Evolutionary conservation across 2,113 vertebrate genomes (phyloP), one percentile per base, ranked within the genome.

Genomic region (Pseudopipra pipra): DNA sequence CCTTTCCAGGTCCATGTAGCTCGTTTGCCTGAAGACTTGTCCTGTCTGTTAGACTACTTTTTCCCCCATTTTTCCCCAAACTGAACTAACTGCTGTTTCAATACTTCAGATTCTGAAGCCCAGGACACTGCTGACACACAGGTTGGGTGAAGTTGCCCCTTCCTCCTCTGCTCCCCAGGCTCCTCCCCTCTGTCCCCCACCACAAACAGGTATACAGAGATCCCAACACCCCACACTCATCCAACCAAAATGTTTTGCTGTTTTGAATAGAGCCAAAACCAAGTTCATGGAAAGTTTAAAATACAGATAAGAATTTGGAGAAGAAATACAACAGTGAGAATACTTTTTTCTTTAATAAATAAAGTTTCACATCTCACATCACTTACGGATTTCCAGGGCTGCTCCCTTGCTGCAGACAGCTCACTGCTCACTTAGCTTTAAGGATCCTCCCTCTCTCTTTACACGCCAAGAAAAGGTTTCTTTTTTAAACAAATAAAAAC

Each of bases 401-500:
- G 76, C 62, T 91, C 61, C 89, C 76, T 92, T 91, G 86, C 95
- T 96, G 95, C 77, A 93, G 66, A 81, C 87, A 97, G 96, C 91
- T 96, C 82, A 68, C 83, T 93, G 92, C 89, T 97, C 91, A 81
- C 94, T 97, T 89, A 15, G 58, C 76, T 85, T 77, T 68, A 71
- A 84, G 84, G 58, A 91, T 70, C 93, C 84, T 93, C 95, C 94
- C 87, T 96, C 96, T 61, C 41, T 13, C 62, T 85, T 93, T 94
- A 90, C 92, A 80, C 59, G 83, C 54, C 87, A 95, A 89, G 51
- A 75, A 96, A 92, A 84, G 91, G 89, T 91, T 98, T 97, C 79
- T 87, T 96, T 92, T 97, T 31, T 33, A 66, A 98, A 96, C 96
- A 98, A 98, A 97, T 96, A 93, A 96, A 97, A 97, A 95, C 94